A percentile compares a stretch with the other conserved stretches of the same genome.
Evolutionary conservation across 2,888 invertebrate genomes (phyloP).

Genomic region (Scotopteryx bipunctaria): DNA sequence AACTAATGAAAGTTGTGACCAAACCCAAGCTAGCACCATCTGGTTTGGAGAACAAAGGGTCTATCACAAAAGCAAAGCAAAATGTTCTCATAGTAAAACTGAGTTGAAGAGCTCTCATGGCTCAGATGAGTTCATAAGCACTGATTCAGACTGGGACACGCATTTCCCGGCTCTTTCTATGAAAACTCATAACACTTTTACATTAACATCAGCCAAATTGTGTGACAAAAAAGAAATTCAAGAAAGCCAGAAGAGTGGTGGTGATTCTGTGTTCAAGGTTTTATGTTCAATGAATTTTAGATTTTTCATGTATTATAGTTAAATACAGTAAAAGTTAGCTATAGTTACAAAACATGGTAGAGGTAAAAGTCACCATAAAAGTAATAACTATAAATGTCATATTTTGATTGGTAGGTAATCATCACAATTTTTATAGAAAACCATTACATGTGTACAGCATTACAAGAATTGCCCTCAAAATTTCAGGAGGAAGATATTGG

Average conservation of each 20-base stretch:
- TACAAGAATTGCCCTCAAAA: not conserved
- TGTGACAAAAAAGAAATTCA: constrained; percentile 66
- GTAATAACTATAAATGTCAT: not conserved
- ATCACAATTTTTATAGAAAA: too few relatives aligned
- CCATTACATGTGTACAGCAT: not conserved
- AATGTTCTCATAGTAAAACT: constrained; percentile 45
- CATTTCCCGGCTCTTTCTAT: constrained; percentile 73
- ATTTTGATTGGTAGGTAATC: not conserved
- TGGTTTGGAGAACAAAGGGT: constrained; percentile 72
- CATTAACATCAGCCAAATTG: constrained; percentile 65
- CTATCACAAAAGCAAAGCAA: constrained; percentile 69
- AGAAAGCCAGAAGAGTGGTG: constrained; percentile 69
- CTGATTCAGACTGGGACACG: constrained; percentile 74
- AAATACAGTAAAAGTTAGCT: constrained; percentile 10
- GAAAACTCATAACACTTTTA: constrained; percentile 76
- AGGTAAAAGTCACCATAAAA: not conserved
- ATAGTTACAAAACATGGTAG: not conserved
- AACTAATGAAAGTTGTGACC: constrained; percentile 53
- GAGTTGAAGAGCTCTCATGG: constrained; percentile 58
- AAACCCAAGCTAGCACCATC: constrained; percentile 53
- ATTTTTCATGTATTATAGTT: constrained; percentile 8
- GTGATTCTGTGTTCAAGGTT: constrained; percentile 72
- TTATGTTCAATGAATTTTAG: constrained; percentile 9
- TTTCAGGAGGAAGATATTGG: constrained; percentile 70
- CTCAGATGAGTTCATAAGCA: constrained; percentile 69